Percentiles rank a stretch among this genome's conserved stretches.
Evolutionary conservation across 2,888 invertebrate genomes (phyloP).

Genomic region (Pherbina coryleti): DNA sequence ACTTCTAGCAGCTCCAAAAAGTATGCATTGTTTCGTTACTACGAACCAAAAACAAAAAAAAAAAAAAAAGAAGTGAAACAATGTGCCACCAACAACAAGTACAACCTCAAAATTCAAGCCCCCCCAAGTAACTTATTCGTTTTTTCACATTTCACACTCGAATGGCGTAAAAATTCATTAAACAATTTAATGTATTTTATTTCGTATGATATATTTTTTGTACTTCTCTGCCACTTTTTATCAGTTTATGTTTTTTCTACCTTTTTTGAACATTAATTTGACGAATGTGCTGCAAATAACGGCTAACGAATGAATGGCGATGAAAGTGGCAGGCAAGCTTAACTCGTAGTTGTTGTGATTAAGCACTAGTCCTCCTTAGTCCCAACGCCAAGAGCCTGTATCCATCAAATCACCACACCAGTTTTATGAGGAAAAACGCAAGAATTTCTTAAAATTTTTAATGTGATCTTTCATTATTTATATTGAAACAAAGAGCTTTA

Average conservation of each 20-base stretch:
- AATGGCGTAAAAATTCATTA: conserved; percentile 68
- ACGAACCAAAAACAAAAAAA: neutral
- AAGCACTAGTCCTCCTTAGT: no score
- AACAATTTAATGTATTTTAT: conserved; percentile 43
- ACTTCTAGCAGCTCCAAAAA: neutral
- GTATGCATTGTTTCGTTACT: conserved; percentile 1
- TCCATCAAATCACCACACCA: no score
- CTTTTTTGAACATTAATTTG: conserved; percentile 22
- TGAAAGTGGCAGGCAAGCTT: no score
- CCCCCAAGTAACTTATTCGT: neutral
- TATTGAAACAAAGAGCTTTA: no score
- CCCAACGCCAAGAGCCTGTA: no score
- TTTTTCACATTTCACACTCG: conserved; percentile 65
- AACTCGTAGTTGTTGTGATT: no score
- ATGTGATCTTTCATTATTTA: no score
- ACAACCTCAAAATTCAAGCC: neutral
- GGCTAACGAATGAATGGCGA: neutral
- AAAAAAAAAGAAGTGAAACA: neutral
- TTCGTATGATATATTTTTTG: neutral
- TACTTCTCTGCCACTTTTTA: neutral
- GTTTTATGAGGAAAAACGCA: no score
- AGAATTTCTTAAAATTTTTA: no score
- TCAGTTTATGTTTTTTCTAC: neutral
- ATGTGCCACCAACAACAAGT: neutral
- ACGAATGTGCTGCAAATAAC: neutral